These are phyloP conservation scores for Troides helena DNA, from an alignment of 2,888 invertebrate species.

Conservation along the genomic window DNA sequence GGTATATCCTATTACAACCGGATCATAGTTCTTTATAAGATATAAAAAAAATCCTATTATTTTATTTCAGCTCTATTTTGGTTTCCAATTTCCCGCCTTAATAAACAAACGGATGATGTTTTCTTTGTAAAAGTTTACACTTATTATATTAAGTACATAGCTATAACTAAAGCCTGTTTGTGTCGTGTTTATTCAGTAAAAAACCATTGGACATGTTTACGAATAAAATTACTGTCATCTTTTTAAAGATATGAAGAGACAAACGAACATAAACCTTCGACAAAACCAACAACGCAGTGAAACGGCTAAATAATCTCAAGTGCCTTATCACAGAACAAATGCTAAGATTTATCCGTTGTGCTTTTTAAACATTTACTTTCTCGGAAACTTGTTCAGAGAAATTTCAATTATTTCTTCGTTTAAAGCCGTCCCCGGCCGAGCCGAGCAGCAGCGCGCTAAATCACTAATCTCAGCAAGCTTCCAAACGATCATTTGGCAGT, in stretches of 20 bases:
- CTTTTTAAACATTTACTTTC: slow-evolving; percentile 21
- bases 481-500: slow-evolving; percentile 57
- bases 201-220: neutral
- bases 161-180: neutral
- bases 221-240: slow-evolving; percentile 13
- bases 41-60: too few species aligned
- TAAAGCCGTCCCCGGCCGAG: slow-evolving; percentile 31
- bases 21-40: too few species aligned
- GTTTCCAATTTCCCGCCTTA: too few species aligned
- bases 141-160: too few species aligned
- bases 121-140: too few species aligned
- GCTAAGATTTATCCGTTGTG: slow-evolving; percentile 3
- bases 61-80: too few species aligned
- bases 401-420: slow-evolving; percentile 22
- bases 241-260: slow-evolving; percentile 9
- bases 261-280: slow-evolving; percentile 1
- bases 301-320: neutral
- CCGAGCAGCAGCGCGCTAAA: slow-evolving; percentile 36
- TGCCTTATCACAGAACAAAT: slow-evolving; percentile 13
- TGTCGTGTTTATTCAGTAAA: neutral
- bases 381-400: slow-evolving; percentile 20
- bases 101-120: too few species aligned
- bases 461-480: slow-evolving; percentile 55
- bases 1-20: too few species aligned
- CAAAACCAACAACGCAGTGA: slow-evolving; percentile 22